Conservation (phyloP, 1,140 invertebrate genomes). For the Adelges cooleyi region DNA sequence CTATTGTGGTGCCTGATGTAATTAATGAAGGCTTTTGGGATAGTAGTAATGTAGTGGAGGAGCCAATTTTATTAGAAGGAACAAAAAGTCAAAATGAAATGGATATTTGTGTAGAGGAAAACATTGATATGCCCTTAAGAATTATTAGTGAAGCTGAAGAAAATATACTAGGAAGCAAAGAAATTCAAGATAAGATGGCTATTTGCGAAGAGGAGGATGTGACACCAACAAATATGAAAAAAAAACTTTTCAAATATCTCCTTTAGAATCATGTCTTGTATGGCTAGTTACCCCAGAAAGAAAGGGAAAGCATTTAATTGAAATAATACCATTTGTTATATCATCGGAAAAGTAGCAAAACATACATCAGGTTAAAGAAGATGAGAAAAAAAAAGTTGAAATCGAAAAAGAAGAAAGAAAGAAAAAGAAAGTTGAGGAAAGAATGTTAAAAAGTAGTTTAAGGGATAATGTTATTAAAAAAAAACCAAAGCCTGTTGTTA, state of each 20-base stretch:
- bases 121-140: too few relatives aligned
- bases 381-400: background rate
- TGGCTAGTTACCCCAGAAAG: background rate
- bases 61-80: background rate
- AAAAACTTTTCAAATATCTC: background rate
- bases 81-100: background rate
- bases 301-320: background rate
- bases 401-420: background rate
- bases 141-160: too few relatives aligned
- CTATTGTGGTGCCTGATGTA: too few relatives aligned
- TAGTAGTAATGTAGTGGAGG: background rate
- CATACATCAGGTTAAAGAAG: background rate
- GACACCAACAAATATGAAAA: background rate
- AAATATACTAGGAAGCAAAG: too few relatives aligned
- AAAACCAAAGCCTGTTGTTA: background rate
- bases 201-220: background rate
- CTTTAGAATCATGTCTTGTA: background rate
- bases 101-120: background rate
- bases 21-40: background rate
- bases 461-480: too few relatives aligned
- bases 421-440: background rate
- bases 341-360: background rate
- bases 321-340: background rate
- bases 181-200: background rate
- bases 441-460: too few relatives aligned